Percentiles rank a stretch among this genome's conserved stretches.
Conservation (phyloP, 2,888 invertebrate species). For the Hypolimnas misippus region DNA sequence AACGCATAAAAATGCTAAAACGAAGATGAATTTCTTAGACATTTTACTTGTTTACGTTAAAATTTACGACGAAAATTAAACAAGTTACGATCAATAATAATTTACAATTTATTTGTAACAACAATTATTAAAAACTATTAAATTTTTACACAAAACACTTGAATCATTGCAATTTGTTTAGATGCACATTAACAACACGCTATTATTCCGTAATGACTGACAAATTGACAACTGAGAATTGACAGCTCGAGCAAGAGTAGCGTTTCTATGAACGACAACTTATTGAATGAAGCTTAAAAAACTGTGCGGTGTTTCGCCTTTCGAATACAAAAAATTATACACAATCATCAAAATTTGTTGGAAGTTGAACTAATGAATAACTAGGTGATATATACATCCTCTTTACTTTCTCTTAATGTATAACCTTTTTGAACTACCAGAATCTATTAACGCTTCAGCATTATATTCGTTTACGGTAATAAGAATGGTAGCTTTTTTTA, state of each 20-base stretch:
- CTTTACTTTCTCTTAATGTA: no score
- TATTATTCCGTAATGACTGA: not conserved
- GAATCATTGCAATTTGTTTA: constrained; percentile 2
- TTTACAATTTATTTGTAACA: not conserved
- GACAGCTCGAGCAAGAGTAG: not conserved
- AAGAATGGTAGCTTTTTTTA: no score
- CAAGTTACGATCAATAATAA: not conserved
- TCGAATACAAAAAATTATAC: no score
- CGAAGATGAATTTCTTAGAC: constrained; percentile 66
- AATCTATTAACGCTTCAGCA: no score
- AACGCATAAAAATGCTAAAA: constrained; percentile 63
- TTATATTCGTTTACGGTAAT: no score
- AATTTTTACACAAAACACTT: not conserved
- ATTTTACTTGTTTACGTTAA: constrained; percentile 49
- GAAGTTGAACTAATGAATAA: no score
- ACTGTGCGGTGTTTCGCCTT: no score
- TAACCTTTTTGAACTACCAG: no score
- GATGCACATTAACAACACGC: not conserved
- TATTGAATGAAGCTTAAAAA: not conserved
- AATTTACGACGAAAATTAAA: not conserved
- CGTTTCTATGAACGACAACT: not conserved
- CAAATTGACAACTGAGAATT: not conserved
- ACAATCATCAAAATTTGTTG: no score
- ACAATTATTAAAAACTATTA: not conserved
- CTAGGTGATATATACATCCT: no score